Base-by-base conservation (phyloP, 2,888 invertebrate species). In the Diaperis boleti region DNA sequence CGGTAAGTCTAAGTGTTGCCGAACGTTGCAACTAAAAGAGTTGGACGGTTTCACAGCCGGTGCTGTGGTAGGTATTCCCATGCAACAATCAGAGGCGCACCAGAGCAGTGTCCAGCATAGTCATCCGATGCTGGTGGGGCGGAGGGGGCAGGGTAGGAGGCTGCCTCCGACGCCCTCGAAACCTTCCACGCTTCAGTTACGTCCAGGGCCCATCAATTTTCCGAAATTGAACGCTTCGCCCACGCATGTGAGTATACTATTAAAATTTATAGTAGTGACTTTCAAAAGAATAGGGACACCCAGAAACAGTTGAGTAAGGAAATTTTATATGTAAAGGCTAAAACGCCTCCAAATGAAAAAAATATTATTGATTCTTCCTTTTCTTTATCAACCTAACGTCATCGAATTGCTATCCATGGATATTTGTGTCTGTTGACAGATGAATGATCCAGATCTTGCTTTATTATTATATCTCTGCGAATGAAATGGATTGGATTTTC, bases 221-320 rank as follows among this genome's bases (percentile, higher is more conserved):
- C 94, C 95, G 75, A 94, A 94, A 85, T 87, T 96, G 82, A 96
- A 94, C 85, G 92, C 95, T 76, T 96, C 96, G 81, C 97, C 97
- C 73, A 96, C 96, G 78, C 95, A 93, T 83, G 92, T 92, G 82
- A 85, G 76, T 73, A 20, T n/a, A n/a, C n/a, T n/a, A n/a, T n/a
- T n/a, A n/a, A n/a, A n/a, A n/a, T n/a, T n/a, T n/a, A n/a, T n/a
- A n/a, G n/a, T n/a, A n/a, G n/a, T n/a, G n/a, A n/a, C n/a, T n/a
- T n/a, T n/a, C n/a, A n/a, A n/a, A n/a, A n/a, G n/a, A n/a, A n/a
- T n/a, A n/a, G n/a, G n/a, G n/a, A n/a, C n/a, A n/a, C n/a, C n/a
- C n/a, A n/a, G n/a, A n/a, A n/a, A n/a, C n/a, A n/a, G n/a, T n/a
- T n/a, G n/a, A n/a, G n/a, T n/a, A n/a, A n/a, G n/a, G n/a, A n/a